Evolutionary conservation across 2,797 vertebrate species (phyloP), one percentile per base, ranked within the genome.

Genomic region (Lagodon rhomboides): DNA sequence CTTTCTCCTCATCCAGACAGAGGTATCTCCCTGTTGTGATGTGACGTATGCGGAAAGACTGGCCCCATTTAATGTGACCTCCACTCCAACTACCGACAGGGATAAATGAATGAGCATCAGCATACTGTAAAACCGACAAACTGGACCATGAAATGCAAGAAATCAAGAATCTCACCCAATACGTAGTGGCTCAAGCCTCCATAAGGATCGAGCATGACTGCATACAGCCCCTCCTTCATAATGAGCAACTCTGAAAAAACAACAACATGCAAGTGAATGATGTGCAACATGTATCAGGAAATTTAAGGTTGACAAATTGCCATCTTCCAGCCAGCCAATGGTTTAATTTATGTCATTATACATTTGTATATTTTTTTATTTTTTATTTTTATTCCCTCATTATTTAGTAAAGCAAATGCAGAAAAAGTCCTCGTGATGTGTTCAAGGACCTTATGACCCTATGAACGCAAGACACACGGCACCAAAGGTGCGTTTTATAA

Each of bases 141-240:
- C 20, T 51, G 11, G 30, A 53, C 44, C 44, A 25, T 27, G 61
- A 46, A 34, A 77, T 50, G 41, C 10, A 63, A 49, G 16, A 2
- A 44, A 72, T 64, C 0, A 56, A 58, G 71, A 65, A 12, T 75
- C 93, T 82, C 53, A 98, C 97, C 91, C 97, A 41, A 99, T 98
- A 61, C 97, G 96, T 56, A 99, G 92, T 0, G 97, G 97, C 75
- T 99, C 98, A 47, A 99, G 93, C 77, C 98, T 95, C 98, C 98
- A 99, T 60, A 99, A 92, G 10, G 98, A 99, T 4, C 98, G 96
- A 17, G 97, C 98, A 0, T 98, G 97, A 68, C 96, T 97, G 77
- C 98, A 99, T 2, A 98, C 97, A 0, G 96, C 93, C 0, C 97
- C 98, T 0, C 97, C 97, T 87, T 99, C 98, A 17, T 98, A 99